A percentile compares a stretch with the other conserved stretches of the same genome.
phyloP scores from a whole-genome alignment of 2,113 vertebrate genomes.

The Grantiella picta region DNA sequence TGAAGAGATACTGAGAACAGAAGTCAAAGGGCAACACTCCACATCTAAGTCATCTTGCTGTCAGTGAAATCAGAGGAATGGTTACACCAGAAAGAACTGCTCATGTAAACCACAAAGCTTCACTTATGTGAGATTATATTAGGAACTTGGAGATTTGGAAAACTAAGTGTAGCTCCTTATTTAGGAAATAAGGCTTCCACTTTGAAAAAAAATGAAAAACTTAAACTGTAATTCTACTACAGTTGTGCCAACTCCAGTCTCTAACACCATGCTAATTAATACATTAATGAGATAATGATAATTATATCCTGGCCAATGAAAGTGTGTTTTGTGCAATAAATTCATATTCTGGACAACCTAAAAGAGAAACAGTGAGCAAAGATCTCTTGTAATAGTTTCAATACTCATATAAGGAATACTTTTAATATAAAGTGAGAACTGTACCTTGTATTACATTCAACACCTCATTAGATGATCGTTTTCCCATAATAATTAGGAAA shows the following conservation, averaged over 20 bases:
- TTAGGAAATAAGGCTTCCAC: not conserved
- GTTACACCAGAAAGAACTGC: not conserved
- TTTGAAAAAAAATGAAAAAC: not conserved
- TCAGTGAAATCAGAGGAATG: not conserved
- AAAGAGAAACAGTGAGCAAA: not conserved
- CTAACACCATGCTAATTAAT: not conserved
- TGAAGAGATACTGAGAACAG: constrained; percentile 22
- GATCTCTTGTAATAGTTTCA: not conserved
- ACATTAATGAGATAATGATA: not conserved
- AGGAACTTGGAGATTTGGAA: not conserved
- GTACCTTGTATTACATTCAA: constrained; percentile 99
- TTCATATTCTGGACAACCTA: not conserved
- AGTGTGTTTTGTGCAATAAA: not conserved
- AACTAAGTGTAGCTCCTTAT: not conserved
- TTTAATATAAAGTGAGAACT: not conserved
- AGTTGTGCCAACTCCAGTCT: not conserved
- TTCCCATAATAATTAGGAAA: constrained; percentile 98
- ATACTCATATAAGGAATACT: not conserved
- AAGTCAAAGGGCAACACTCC: constrained; percentile 6
- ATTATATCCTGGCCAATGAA: not conserved
- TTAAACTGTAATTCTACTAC: not conserved
- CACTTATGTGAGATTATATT: not conserved
- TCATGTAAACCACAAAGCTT: not conserved
- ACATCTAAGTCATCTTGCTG: not conserved
- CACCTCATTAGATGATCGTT: constrained; percentile 98